phyloP scores from a whole-genome alignment of 2,797 vertebrate genomes.

The Leptoclinus maculatus region DNA sequence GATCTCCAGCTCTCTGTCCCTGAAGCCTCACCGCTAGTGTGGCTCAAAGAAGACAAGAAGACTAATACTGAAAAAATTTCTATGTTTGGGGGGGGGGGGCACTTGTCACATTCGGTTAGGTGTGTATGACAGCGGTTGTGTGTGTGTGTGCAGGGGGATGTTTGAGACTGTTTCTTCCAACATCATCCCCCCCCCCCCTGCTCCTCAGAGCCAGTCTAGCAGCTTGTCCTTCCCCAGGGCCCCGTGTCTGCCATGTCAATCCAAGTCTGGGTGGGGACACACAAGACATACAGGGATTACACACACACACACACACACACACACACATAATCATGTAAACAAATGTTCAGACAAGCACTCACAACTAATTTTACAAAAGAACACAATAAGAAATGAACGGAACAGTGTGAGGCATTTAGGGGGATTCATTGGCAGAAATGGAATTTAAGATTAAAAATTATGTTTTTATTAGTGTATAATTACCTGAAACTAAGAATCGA shows the following conservation, averaged over 20 bases:
- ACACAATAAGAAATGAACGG: not conserved
- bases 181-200: not conserved
- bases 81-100: not conserved
- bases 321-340: not conserved
- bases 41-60: not conserved
- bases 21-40: too few species aligned
- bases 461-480: too few species aligned
- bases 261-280: constrained; percentile 28
- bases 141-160: not conserved
- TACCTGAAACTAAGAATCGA: not conserved
- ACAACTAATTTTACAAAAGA: not conserved
- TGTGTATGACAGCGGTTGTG: not conserved
- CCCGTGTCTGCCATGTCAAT: constrained; percentile 51
- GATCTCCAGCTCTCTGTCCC: not conserved
- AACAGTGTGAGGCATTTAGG: too few species aligned
- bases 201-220: constrained; percentile 38
- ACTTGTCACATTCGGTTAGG: constrained; percentile 57
- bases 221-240: constrained; percentile 66
- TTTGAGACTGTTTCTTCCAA: constrained; percentile 33
- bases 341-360: not conserved
- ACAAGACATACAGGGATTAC: not conserved
- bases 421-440: too few species aligned
- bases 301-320: constrained; percentile 8
- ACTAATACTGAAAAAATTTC: constrained; percentile 16
- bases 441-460: not conserved